phyloP scores from a whole-genome alignment of 2,113 vertebrate species.

The Aptenodytes patagonicus region DNA sequence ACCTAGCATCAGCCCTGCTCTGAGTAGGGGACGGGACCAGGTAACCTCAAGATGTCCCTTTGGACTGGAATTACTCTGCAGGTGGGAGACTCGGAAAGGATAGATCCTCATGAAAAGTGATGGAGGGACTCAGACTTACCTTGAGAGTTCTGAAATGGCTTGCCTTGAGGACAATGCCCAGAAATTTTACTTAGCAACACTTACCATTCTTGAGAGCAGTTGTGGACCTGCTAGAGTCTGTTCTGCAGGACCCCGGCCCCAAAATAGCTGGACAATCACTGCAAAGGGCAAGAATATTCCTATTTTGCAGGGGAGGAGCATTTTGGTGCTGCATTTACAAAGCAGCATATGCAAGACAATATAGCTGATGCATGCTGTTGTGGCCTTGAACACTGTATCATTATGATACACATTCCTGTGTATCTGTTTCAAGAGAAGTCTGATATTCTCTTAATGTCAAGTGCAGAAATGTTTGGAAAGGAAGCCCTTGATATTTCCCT shows the following conservation, averaged over 20 bases:
- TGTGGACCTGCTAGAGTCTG: neutral
- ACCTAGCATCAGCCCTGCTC: neutral
- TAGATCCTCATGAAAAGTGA: neutral
- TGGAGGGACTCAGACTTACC: neutral
- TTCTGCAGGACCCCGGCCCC: neutral
- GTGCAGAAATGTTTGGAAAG: neutral
- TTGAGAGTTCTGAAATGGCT: neutral
- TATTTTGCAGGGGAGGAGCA: neutral
- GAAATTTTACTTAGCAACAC: neutral
- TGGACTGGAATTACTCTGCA: neutral
- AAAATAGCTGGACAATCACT: neutral
- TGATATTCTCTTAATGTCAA: neutral
- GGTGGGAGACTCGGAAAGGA: neutral
- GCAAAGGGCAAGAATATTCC: neutral
- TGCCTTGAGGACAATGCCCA: neutral
- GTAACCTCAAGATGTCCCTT: neutral
- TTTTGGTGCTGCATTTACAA: neutral
- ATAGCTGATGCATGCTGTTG: neutral
- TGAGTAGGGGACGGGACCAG: neutral
- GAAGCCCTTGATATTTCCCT: neutral
- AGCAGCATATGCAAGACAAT: neutral
- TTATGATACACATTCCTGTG: neutral
- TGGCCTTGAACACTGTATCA: neutral
- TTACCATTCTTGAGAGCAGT: neutral
- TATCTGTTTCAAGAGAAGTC: neutral